phyloP scores from a whole-genome alignment of 2,888 invertebrate genomes.

The Nephrotoma flavescens region DNA sequence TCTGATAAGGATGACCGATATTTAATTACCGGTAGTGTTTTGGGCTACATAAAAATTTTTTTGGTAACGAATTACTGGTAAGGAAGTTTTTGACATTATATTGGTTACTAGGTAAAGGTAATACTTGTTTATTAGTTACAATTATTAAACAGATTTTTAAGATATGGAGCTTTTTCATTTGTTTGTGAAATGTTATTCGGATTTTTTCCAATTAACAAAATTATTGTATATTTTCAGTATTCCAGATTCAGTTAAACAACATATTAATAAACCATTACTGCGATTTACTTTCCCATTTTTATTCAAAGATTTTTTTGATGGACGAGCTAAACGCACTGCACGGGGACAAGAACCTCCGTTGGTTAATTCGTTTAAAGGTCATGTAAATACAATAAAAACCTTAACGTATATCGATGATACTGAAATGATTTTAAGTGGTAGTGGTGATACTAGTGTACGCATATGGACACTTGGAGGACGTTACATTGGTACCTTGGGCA shows the following conservation, averaged over 20 bases:
- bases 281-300: conserved; percentile 58
- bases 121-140: neutral
- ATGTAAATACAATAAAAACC: conserved; percentile 49
- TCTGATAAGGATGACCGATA: conserved; percentile 56
- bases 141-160: neutral
- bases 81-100: conserved; percentile 6
- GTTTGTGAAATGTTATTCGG: neutral
- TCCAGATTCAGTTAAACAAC: conserved; percentile 20
- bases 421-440: conserved; percentile 50
- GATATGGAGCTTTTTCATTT: neutral
- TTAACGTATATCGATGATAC: conserved; percentile 50
- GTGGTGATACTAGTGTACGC: conserved; percentile 55
- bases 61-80: conserved; percentile 51
- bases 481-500: conserved; percentile 60
- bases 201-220: neutral
- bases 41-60: conserved; percentile 72
- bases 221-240: conserved; percentile 16
- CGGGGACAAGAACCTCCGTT: conserved; percentile 48
- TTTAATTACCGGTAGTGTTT: conserved; percentile 53
- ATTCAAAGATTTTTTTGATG: conserved; percentile 47
- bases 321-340: conserved; percentile 51
- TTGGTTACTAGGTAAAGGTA: neutral
- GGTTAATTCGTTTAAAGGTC: conserved; percentile 55
- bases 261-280: conserved; percentile 45
- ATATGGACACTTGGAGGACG: conserved; percentile 60